Conservation (phyloP, 2,113 vertebrate genomes). For the Lathamus discolor region DNA sequence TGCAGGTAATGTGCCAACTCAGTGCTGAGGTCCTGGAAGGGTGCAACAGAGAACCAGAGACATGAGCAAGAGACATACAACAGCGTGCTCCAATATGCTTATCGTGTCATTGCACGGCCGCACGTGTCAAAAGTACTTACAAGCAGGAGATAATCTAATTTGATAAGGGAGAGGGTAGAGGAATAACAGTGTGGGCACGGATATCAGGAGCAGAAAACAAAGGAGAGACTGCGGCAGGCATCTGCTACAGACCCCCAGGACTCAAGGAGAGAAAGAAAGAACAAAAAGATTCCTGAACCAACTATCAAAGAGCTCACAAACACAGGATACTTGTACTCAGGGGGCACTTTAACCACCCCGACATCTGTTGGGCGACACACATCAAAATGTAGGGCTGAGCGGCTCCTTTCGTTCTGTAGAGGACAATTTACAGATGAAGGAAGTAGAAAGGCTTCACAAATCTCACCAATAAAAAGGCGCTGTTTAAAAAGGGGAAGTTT, state of each 20-base stretch:
- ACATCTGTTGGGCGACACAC: constrained; percentile 65
- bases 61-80: background rate
- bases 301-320: constrained; percentile 61
- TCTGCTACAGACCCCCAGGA: constrained; percentile 62
- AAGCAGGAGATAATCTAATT: constrained; percentile 25
- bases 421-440: constrained; percentile 63
- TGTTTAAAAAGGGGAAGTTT: constrained; percentile 34
- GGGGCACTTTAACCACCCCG: constrained; percentile 67
- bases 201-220: constrained; percentile 49
- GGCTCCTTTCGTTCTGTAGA: constrained; percentile 48
- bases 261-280: constrained; percentile 35
- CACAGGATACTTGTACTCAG: constrained; percentile 68
- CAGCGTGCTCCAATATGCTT: background rate
- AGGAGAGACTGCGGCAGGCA: constrained; percentile 21
- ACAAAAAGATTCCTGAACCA: constrained; percentile 65
- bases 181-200: constrained; percentile 24
- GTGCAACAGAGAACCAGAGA: background rate
- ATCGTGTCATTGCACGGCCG: background rate
- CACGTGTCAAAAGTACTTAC: constrained; percentile 9
- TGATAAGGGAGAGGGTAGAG: constrained; percentile 34
- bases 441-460: constrained; percentile 28
- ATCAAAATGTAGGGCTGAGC: constrained; percentile 52
- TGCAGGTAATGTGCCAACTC: background rate
- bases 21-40: background rate
- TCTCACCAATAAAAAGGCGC: background rate